Evolutionary conservation across 2,113 vertebrate species (phyloP).

Genomic region (Halichoerus grypus): DNA sequence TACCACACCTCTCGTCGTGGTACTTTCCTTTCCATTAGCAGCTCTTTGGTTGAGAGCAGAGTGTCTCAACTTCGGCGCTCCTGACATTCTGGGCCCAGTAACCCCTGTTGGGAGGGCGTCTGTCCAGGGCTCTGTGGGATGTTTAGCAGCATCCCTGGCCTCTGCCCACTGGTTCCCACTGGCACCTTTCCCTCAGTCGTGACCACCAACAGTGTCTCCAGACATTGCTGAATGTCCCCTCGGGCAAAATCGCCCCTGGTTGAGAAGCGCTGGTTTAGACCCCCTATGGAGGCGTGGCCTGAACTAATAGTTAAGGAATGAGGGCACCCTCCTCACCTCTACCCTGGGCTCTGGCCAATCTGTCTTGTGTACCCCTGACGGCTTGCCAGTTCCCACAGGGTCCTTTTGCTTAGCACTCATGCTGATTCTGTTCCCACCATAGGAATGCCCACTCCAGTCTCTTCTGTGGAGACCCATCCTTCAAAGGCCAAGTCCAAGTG

Average conservation of each 20-base stretch:
- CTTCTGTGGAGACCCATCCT: background rate
- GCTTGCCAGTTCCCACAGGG: background rate
- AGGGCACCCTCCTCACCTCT: background rate
- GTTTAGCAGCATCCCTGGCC: background rate
- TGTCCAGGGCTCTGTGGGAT: background rate
- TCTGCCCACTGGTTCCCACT: background rate
- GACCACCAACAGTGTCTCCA: background rate
- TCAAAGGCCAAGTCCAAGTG: background rate
- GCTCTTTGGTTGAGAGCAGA: background rate
- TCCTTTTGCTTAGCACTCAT: background rate
- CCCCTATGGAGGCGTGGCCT: background rate
- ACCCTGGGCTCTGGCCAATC: background rate
- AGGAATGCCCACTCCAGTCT: too few relatives aligned
- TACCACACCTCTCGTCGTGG: accelerated
- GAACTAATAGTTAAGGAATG: background rate
- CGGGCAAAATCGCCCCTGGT: background rate
- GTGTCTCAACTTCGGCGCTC: background rate
- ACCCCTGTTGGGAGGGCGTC: background rate
- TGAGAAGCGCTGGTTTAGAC: background rate
- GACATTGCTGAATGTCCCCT: background rate
- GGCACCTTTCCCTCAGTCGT: background rate
- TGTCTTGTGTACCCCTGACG: accelerated
- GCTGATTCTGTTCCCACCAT: accelerated
- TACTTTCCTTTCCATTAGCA: background rate
- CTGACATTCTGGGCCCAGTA: background rate